Base-by-base conservation (phyloP, 2,888 invertebrate genomes). In the Stenodera caucasica region DNA sequence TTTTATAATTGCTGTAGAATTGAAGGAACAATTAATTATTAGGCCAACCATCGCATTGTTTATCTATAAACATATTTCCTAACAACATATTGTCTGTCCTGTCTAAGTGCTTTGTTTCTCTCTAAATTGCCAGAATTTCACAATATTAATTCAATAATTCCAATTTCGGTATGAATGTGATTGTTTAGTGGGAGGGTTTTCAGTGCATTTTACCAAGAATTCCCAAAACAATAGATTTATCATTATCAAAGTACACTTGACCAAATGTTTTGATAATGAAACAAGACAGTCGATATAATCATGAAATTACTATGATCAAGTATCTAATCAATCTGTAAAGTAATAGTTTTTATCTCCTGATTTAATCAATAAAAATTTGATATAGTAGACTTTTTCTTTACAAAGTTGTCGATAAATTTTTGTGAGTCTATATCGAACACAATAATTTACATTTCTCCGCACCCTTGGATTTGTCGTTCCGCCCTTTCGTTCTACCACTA, bases 401-500 rank as follows among this genome's bases (percentile, higher is more conserved):
- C 1, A 2, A 35, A 2, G 14, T 40, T 40, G 45, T 23, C n/a
- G 21, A 23, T 45, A 45, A 45, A 23, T 45, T 45, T 23, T 45
- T 23, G 45, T n/a, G 7, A 45, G 23, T 45, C 23, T 23, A n/a
- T n/a, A 45, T 45, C 45, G 45, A 45, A 45, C 12, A 45, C 23
- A 45, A 23, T 45, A 45, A 45, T 45, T 45, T 45, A 45, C 45
- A 45, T 45, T 45, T 23, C 23, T 21, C 11, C 45, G 23, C 45
- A 23, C 23, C 23, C 45, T 45, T 21, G 21, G 11, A 45, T 11
- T 45, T 45, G 21, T 12, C 45, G 45, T 45, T 45, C 45, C 45
- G 21, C 45, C 23, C 45, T 45, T 3, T 7, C 5, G 21, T 12
- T 45, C 11, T 11, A 21, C 37, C 18, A 45, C 45, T 21, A 45